Percentiles rank a stretch among this genome's conserved stretches.
Evolutionary conservation across 2,113 vertebrate genomes (phyloP).

Genomic region (Menidia beryllina): DNA sequence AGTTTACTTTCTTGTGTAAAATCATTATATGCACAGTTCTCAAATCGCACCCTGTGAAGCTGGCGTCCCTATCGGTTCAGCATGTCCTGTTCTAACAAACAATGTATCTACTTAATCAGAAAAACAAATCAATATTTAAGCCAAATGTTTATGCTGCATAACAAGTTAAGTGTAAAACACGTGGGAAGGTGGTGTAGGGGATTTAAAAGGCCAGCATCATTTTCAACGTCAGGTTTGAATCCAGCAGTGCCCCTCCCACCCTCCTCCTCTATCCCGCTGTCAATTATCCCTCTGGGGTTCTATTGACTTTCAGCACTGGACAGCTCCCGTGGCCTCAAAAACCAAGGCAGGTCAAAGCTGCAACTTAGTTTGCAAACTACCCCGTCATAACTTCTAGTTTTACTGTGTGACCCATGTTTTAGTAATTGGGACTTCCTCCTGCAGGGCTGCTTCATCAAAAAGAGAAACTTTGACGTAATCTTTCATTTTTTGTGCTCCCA

Average conservation of each 20-base stretch:
- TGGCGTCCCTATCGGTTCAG: neutral
- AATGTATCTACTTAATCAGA: conserved; percentile 11
- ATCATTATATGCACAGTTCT: neutral
- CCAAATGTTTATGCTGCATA: conserved; percentile 30
- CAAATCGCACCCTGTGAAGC: neutral
- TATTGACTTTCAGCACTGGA: conserved; percentile 79
- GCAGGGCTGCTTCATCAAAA: conserved; percentile 10
- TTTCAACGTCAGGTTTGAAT: conserved; percentile 51
- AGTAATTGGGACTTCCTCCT: conserved; percentile 15
- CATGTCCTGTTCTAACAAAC: neutral
- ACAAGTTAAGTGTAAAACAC: conserved; percentile 31
- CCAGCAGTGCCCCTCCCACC: neutral
- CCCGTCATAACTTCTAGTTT: conserved; percentile 54
- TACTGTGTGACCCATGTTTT: conserved; percentile 38
- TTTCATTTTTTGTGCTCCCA: neutral
- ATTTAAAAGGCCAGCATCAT: conserved; percentile 49
- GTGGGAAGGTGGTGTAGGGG: conserved; percentile 18
- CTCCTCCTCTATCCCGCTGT: conserved; percentile 29
- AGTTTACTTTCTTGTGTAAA: neutral
- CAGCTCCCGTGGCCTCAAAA: conserved; percentile 70
- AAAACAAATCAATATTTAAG: conserved; percentile 38
- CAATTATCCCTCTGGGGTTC: conserved; percentile 67
- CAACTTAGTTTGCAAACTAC: conserved; percentile 59
- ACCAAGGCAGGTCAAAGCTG: conserved; percentile 57
- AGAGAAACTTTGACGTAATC: conserved; percentile 24